A percentile compares a stretch with the other conserved stretches of the same genome.
Evolutionary conservation across 2,113 vertebrate species (phyloP).

Genomic region (Neolamprologus sp.): DNA sequence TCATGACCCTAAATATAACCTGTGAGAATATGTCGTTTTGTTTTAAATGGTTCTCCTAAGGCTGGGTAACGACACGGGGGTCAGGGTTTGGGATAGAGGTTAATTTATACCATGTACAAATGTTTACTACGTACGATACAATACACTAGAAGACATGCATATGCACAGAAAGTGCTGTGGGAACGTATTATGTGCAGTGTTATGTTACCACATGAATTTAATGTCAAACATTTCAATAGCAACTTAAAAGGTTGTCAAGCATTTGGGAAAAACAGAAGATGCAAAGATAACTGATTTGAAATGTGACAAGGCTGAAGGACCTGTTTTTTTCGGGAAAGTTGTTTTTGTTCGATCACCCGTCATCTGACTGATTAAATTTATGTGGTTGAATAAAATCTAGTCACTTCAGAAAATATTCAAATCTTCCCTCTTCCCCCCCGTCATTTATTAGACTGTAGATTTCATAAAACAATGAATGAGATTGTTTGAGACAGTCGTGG

Average conservation of each 20-base stretch:
- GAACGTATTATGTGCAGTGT: neutral
- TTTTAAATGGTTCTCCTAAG: neutral
- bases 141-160: neutral
- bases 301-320: neutral
- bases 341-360: fast-evolving
- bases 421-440: fast-evolving
- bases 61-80: neutral
- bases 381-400: neutral
- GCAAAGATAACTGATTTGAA: neutral
- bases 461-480: neutral
- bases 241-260: neutral
- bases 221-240: neutral
- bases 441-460: neutral
- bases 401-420: neutral
- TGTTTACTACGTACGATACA: neutral
- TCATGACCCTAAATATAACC: neutral
- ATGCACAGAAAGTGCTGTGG: neutral
- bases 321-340: fast-evolving
- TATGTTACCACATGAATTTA: neutral
- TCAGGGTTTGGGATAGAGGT: neutral
- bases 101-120: neutral
- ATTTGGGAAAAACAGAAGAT: neutral
- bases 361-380: neutral
- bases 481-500: neutral
- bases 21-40: neutral